Evolutionary conservation across 2,797 vertebrate species (phyloP).

Genomic region (Fistularia tabacaria): DNA sequence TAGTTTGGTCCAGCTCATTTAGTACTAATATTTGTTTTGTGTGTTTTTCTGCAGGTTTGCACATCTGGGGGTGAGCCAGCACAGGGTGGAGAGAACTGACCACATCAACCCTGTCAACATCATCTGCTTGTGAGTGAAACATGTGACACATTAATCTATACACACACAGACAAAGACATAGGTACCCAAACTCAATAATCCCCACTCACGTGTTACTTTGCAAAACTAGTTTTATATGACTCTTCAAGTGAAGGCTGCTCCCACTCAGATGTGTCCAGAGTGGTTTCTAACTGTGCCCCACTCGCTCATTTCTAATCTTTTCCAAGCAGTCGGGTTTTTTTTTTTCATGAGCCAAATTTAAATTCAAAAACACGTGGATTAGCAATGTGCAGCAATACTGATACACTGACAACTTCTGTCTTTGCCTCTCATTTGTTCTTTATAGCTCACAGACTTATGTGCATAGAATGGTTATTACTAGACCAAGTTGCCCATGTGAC

Average conservation of each 20-base stretch:
- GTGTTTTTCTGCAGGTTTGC: slow-evolving; percentile 79
- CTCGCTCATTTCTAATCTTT: slow-evolving; percentile 17
- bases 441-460: not conserved
- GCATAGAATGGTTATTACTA: not conserved
- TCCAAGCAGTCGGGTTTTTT: not conserved
- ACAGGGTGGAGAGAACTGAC: slow-evolving; percentile 81
- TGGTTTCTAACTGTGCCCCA: slow-evolving; percentile 14
- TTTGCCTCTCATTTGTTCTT: not conserved
- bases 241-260: slow-evolving; percentile 5
- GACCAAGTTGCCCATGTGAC: not conserved
- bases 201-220: slow-evolving; percentile 10
- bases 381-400: slow-evolving; percentile 31
- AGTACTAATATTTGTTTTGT: not conserved
- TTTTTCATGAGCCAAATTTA: not conserved
- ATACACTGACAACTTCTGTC: not conserved
- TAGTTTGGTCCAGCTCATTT: too few relatives aligned
- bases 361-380: slow-evolving; percentile 32
- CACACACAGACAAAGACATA: not conserved
- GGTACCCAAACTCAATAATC: slow-evolving; percentile 11
- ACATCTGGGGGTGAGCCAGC: slow-evolving; percentile 87
- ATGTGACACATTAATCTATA: slow-evolving; percentile 13
- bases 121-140: slow-evolving; percentile 86
- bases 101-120: slow-evolving; percentile 75
- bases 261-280: slow-evolving; percentile 29
- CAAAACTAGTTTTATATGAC: not conserved